phyloP scores from a whole-genome alignment of 30 jellyfish, hydroid and myxozoan genomes.

The Aurelia aurita region DNA sequence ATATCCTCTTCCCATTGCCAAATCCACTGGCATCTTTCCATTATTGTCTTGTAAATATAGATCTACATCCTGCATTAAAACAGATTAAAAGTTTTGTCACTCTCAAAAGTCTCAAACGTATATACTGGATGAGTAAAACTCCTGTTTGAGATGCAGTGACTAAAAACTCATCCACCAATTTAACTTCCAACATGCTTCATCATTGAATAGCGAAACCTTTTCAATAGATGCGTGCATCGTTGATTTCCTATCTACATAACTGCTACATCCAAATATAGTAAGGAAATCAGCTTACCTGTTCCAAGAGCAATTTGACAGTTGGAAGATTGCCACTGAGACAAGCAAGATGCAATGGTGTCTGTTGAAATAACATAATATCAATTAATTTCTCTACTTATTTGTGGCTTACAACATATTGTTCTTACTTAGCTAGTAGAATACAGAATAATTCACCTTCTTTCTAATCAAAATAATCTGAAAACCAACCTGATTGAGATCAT shows the following conservation, averaged over 20 bases:
- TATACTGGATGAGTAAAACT: too few relatives aligned
- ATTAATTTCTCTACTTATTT: too few relatives aligned
- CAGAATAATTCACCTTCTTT: background rate
- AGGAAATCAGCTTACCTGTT: slow-evolving; percentile 66
- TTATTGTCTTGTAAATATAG: slow-evolving; percentile 80
- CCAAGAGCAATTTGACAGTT: slow-evolving; percentile 78
- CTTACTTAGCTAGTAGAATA: too few relatives aligned
- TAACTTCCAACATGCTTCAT: too few relatives aligned
- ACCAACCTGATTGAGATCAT: slow-evolving; percentile 92
- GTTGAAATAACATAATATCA: background rate
- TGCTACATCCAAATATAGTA: background rate
- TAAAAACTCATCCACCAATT: too few relatives aligned
- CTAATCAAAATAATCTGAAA: background rate
- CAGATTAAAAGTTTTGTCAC: too few relatives aligned
- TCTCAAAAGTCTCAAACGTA: too few relatives aligned
- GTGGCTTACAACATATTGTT: too few relatives aligned
- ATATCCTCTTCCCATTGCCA: slow-evolving; percentile 95
- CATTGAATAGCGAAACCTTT: too few relatives aligned
- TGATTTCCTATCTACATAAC: background rate
- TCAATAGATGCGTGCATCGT: too few relatives aligned
- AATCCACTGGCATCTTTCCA: slow-evolving; percentile 92
- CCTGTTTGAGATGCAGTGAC: too few relatives aligned
- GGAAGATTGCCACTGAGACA: slow-evolving; percentile 97
- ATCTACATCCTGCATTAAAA: slow-evolving; percentile 79
- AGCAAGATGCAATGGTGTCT: slow-evolving; percentile 98